Evolutionary conservation across 2,888 invertebrate genomes (phyloP), one percentile per base, ranked within the genome.

Genomic region (Himalopsyche tibetana): DNA sequence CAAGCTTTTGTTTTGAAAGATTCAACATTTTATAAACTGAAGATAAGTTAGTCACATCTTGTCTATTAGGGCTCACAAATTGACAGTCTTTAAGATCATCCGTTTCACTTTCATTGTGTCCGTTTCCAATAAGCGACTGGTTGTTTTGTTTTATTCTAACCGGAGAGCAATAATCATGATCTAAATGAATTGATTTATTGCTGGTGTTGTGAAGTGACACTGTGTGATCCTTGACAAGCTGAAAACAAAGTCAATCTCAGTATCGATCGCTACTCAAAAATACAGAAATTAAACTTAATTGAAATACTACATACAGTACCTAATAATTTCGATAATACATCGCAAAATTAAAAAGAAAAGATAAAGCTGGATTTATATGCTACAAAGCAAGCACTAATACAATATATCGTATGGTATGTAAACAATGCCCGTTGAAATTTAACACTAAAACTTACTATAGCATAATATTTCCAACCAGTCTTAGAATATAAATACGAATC

Each of bases 91-190:
- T 89, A 15, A 36, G 88, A 82, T 87, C 88, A 42, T 82, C 82
- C 85, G 38, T 55, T 17, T 19, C 55, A 69, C 45, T 83, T 86
- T 90, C 90, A 88, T 89, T 89, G 80, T 89, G 89, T 42, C 86
- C 89, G 19, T 89, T 89, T 2, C 88, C 89, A 84, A 85, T 89
- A 9, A 85, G 89, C 45, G 89, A 87, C 6, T 82, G 83, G 28
- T 89, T 89, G n/a, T 88, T 85, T 84, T 89, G 90, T 84, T 90
- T 90, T n/a, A 42, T 38, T 36, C 84, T 80, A 40, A 86, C 83
- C 5, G 89, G 85, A 36, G 89, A 90, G 89, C 94, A 94, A 89
- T 95, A 95, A 90, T 94, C 94, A 89, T 95, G 95, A 90, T 95
- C 95, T 87, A 94, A 89, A 63, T 92, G 92, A 11, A 94, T 90